These are phyloP conservation scores for Epinotia ramella DNA, from an alignment of 2,888 invertebrate species.

Conservation along the genomic window DNA sequence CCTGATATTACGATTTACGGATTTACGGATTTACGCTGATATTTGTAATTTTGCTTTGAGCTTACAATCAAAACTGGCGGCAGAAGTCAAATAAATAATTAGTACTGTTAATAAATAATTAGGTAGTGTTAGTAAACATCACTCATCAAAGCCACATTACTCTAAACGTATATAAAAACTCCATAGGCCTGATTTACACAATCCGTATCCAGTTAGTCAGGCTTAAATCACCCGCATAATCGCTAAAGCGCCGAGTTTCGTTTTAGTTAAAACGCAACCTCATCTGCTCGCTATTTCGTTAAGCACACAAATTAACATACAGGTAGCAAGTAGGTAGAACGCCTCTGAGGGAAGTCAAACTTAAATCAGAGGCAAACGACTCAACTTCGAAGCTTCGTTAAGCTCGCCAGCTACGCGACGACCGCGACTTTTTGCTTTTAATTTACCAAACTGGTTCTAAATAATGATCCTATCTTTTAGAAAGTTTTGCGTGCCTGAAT, in stretches of 20 bases:
- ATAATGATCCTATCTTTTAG: slow-evolving; percentile 38
- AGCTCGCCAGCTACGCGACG: slow-evolving; percentile 35
- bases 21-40: not conserved
- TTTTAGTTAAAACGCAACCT: slow-evolving; percentile 41
- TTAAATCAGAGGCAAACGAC: slow-evolving; percentile 42
- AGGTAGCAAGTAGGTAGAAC: slow-evolving; percentile 12
- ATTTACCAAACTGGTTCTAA: slow-evolving; percentile 40
- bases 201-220: slow-evolving; percentile 13
- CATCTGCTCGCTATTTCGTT: slow-evolving; percentile 36
- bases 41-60: not conserved
- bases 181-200: slow-evolving; percentile 33
- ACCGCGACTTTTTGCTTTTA: slow-evolving; percentile 42
- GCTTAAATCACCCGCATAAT: slow-evolving; percentile 40
- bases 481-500: slow-evolving; percentile 24
- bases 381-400: slow-evolving; percentile 42
- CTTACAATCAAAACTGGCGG: too few relatives aligned
- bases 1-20: too few relatives aligned
- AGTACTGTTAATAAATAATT: not conserved
- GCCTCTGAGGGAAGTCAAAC: slow-evolving; percentile 5
- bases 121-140: not conserved
- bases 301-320: slow-evolving; percentile 44
- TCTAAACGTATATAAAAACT: slow-evolving; percentile 5
- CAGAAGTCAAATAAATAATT: too few relatives aligned
- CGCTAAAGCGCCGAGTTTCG: slow-evolving; percentile 28
- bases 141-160: not conserved